Evolutionary conservation across 2,797 vertebrate genomes (phyloP).

Genomic region (Liasis olivaceus): DNA sequence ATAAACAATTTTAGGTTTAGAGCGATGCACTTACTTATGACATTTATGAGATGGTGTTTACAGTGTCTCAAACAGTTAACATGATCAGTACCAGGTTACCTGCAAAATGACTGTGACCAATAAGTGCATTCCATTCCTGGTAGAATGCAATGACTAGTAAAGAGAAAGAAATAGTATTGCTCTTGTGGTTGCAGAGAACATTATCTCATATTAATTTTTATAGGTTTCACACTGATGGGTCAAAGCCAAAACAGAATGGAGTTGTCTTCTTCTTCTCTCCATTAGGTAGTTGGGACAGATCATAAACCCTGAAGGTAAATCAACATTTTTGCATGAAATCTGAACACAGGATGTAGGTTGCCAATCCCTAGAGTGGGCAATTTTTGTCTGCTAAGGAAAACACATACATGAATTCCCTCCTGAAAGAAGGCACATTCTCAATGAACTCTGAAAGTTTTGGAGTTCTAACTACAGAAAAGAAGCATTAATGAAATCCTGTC

Average conservation of each 20-base stretch:
- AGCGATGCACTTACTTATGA: background rate
- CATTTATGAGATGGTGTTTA: background rate
- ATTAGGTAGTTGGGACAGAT: background rate
- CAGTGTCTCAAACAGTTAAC: background rate
- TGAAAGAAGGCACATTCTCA: background rate
- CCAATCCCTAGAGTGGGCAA: too few species aligned
- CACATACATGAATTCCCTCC: background rate
- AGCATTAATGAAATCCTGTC: background rate
- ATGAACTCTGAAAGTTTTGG: background rate
- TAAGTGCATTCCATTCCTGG: background rate
- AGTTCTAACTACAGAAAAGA: background rate
- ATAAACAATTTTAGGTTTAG: background rate
- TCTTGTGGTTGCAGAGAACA: background rate
- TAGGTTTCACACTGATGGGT: background rate
- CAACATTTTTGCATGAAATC: too few species aligned
- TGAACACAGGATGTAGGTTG: too few species aligned
- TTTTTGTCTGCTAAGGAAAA: background rate
- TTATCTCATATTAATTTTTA: background rate
- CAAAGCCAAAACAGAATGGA: background rate
- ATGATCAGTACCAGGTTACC: background rate
- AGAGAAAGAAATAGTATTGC: background rate
- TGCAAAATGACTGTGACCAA: background rate
- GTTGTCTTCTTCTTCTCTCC: background rate
- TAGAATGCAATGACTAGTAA: background rate
- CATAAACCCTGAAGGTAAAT: background rate